Percentiles rank a stretch among this genome's conserved stretches.
These are phyloP conservation scores for Lordiphosa andalusiaca DNA, from an alignment of 2,888 invertebrate species.

Conservation along the genomic window DNA sequence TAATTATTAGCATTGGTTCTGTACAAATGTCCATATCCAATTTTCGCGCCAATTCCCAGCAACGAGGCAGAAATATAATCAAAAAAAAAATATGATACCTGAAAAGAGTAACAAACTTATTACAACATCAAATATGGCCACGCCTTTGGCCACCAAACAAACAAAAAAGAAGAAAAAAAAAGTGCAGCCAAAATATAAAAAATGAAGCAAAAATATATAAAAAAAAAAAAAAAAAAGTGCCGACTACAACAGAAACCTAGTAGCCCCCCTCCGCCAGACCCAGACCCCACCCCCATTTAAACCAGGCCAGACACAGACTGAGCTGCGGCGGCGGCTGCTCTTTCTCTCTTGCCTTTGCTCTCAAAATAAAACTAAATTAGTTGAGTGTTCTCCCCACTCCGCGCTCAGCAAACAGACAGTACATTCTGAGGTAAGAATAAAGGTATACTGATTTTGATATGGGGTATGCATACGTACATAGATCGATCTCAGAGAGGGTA, in stretches of 20 bases:
- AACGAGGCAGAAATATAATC: slow-evolving; percentile 3
- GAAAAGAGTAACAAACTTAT: slow-evolving; percentile 21
- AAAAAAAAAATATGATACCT: background rate
- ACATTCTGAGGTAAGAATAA: too few species aligned
- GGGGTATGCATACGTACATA: too few species aligned
- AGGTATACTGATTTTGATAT: too few species aligned
- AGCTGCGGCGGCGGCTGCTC: too few species aligned
- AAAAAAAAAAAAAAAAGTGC: background rate
- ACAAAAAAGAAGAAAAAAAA: slow-evolving; percentile 11
- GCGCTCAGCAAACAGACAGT: too few species aligned
- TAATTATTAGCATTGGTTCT: too few species aligned
- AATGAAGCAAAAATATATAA: slow-evolving; percentile 2
- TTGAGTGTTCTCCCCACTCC: background rate
- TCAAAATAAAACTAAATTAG: slow-evolving; percentile 15
- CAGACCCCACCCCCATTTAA: too few species aligned
- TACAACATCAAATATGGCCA: slow-evolving; percentile 36
- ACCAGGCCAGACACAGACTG: too few species aligned
- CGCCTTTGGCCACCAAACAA: slow-evolving; percentile 35
- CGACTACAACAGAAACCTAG: background rate
- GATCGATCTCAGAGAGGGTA: too few species aligned
- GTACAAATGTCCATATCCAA: too few species aligned
- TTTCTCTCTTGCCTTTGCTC: too few species aligned
- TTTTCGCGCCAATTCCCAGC: slow-evolving; percentile 15
- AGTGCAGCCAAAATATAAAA: slow-evolving; percentile 24
- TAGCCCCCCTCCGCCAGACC: too few species aligned